Base-by-base conservation (phyloP, 2,888 invertebrate species). In the Drosophila phalerata region DNA sequence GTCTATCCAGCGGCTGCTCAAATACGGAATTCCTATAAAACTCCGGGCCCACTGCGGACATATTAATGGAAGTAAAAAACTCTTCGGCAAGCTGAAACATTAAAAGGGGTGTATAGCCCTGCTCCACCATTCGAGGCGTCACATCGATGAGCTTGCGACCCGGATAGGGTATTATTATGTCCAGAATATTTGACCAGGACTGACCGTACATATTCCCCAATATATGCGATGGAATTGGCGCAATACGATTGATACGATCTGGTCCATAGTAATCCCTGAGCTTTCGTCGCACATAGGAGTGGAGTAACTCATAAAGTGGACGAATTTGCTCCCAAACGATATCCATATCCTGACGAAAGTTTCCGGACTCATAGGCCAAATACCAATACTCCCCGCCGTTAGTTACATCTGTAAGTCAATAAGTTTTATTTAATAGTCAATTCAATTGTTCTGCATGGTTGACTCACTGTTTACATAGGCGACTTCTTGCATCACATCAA, bases 191-290 rank as follows among this genome's bases (percentile, higher is more conserved):
- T 0, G 94, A 94, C 97, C 97, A 98, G 47, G 96, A 95, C 92
- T 98, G 97, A 0, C 95, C 97, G 96, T 97, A 98, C 96, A 98
- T 97, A 90, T 97, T 97, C 0, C 98, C 97, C 5, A 97, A 93
- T 62, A 97, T 94, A 86, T 97, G 97, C 0, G 97, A 96, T 0
- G 97, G 97, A 43, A 97, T 94, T 0, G 97, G 97, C 0, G 97
- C 97, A 42, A 96, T 95, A 1, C 95, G 93, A 77, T 95, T 96
- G 55, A 97, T 95, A 77, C 96, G 94, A 88, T 97, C 96, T 0
- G 96, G 96, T 0, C 98, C 98, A 88, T 98, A 97, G 30, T 95
- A 94, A 86, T 97, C 96, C 0, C 96, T 94, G 15, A 98, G 93
- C 87, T 97, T 96, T 63, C 96, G 94, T 30, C 98, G 94, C 0